Percentiles rank a stretch among this genome's conserved stretches.
These are phyloP conservation scores for Harpagus bidentatus DNA, from an alignment of 2,113 vertebrate genomes.

Conservation along the genomic window DNA sequence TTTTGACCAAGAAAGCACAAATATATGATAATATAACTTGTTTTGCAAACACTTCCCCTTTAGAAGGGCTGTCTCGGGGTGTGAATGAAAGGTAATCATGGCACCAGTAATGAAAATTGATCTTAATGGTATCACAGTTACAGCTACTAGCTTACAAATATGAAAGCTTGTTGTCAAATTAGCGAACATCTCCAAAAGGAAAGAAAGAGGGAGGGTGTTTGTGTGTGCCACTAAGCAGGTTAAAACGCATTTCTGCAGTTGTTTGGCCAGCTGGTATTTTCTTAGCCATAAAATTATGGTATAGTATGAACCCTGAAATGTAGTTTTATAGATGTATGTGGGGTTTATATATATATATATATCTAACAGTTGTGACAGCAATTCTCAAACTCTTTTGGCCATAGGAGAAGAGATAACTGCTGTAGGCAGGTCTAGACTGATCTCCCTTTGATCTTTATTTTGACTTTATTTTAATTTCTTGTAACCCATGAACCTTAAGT, in stretches of 20 bases:
- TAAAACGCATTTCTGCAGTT: background rate
- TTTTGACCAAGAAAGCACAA: background rate
- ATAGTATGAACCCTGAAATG: background rate
- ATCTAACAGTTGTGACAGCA: background rate
- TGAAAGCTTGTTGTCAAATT: background rate
- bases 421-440: background rate
- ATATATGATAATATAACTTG: background rate
- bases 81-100: background rate
- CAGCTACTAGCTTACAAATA: background rate
- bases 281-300: background rate
- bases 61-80: background rate
- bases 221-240: background rate
- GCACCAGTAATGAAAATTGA: background rate
- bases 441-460: background rate
- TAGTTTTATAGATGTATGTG: background rate
- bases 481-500: background rate
- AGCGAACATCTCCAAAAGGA: background rate
- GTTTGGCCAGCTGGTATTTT: background rate
- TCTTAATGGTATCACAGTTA: background rate
- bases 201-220: background rate
- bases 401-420: background rate
- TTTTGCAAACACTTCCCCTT: background rate
- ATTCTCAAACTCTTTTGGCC: background rate
- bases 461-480: background rate
- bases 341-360: background rate